Conservation (phyloP, 2,113 vertebrate genomes). For the Python bivittatus region DNA sequence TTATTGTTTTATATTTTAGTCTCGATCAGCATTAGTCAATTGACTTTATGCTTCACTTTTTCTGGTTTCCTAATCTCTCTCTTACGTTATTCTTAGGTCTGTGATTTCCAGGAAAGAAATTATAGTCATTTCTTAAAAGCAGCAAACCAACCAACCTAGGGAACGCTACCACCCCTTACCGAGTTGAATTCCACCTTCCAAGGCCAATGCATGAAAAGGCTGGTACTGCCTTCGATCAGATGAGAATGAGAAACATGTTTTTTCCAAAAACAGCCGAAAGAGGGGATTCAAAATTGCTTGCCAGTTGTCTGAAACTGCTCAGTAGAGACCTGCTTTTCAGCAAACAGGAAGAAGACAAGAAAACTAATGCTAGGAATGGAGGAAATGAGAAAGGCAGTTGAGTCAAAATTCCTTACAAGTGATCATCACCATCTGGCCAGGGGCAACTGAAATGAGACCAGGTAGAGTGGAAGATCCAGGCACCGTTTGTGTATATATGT, state of each 20-base stretch:
- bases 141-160: too few relatives aligned
- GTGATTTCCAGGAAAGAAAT: background rate
- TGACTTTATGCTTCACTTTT: too few relatives aligned
- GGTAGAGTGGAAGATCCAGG: background rate
- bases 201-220: background rate
- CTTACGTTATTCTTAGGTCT: background rate
- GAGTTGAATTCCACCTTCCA: background rate
- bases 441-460: background rate
- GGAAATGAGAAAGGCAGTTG: background rate
- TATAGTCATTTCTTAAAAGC: background rate
- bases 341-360: background rate
- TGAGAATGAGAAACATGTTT: background rate
- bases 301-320: background rate
- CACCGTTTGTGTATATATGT: constrained; percentile 37
- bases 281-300: background rate
- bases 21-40: too few relatives aligned
- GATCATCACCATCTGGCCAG: background rate
- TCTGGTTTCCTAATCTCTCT: too few relatives aligned
- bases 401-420: background rate
- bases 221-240: background rate
- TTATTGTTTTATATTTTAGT: too few relatives aligned
- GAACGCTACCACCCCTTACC: background rate
- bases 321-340: background rate
- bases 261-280: background rate
- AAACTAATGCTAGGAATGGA: background rate